Evolutionary conservation across 2,888 invertebrate species (phyloP).

Genomic region (Orthonychiurus folsomi): DNA sequence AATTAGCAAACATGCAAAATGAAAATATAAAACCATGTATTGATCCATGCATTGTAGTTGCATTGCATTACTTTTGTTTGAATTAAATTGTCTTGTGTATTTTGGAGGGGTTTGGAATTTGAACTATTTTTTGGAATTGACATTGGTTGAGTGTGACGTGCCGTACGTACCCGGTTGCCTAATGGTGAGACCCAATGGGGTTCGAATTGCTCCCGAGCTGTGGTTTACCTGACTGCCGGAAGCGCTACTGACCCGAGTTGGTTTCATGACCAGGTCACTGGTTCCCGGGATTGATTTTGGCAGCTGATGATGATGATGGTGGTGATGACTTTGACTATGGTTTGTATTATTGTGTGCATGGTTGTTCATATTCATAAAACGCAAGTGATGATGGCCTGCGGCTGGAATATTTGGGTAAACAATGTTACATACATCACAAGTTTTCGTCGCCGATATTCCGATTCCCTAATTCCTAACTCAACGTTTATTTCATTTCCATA

Average conservation of each 20-base stretch:
- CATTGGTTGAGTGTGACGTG: too few species aligned
- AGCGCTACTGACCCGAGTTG: conserved; percentile 27
- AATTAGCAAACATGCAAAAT: background rate
- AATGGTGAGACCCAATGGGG: conserved; percentile 37
- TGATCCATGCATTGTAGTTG: background rate
- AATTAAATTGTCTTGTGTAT: background rate
- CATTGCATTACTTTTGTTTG: background rate
- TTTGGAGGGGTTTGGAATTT: background rate
- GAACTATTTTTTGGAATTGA: too few species aligned
- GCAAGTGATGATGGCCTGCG: too few species aligned
- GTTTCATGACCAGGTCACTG: conserved; percentile 31
- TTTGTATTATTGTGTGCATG: conserved; percentile 15
- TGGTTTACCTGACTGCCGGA: background rate
- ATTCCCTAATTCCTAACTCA: too few species aligned
- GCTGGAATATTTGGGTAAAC: too few species aligned
- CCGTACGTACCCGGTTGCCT: conserved; percentile 33
- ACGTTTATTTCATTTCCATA: too few species aligned
- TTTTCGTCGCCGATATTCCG: too few species aligned
- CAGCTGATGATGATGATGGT: conserved; percentile 23
- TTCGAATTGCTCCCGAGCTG: conserved; percentile 24
- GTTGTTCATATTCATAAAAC: background rate
- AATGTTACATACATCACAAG: too few species aligned
- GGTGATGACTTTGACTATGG: conserved; percentile 21
- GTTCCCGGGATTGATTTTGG: background rate
- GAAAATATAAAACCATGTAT: background rate